Evolutionary conservation across 2,797 vertebrate genomes (phyloP).

Genomic region (Masticophis lateralis): DNA sequence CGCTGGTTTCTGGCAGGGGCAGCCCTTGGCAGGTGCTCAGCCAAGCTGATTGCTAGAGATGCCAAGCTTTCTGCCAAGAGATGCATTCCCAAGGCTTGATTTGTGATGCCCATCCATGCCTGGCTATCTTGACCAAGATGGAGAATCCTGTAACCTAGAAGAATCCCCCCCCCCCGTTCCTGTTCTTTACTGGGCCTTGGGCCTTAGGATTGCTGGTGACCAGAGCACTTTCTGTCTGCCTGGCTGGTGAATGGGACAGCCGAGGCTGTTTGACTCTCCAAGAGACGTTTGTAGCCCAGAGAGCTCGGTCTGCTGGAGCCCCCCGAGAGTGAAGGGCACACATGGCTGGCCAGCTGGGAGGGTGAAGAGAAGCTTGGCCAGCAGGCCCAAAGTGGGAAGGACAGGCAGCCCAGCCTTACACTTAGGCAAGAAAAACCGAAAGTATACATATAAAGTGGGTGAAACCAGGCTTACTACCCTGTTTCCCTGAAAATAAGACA

Average conservation of each 20-base stretch:
- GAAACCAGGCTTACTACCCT: too few relatives aligned
- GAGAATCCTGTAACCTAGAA: background rate
- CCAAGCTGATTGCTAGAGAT: background rate
- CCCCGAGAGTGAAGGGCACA: too few relatives aligned
- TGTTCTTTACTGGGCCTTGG: background rate
- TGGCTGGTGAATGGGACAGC: background rate
- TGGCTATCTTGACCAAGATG: background rate
- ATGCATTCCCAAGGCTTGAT: background rate
- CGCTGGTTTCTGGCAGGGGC: background rate
- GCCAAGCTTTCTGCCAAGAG: background rate
- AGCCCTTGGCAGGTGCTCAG: background rate
- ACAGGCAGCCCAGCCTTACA: background rate
- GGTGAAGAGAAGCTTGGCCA: too few relatives aligned
- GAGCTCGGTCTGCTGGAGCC: accelerated
- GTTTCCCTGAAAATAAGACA: too few relatives aligned
- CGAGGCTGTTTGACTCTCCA: too few relatives aligned
- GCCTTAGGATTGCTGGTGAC: background rate
- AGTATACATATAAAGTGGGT: too few relatives aligned
- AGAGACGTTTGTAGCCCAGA: background rate
- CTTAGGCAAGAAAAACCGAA: too few relatives aligned
- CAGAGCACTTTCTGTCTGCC: background rate
- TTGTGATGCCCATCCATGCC: background rate
- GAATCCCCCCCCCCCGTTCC: background rate
- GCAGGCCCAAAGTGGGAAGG: too few relatives aligned
- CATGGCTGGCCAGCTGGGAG: background rate